These are phyloP conservation scores for Philhelius pedissequus DNA, from an alignment of 2,888 invertebrate species.

Conservation along the genomic window DNA sequence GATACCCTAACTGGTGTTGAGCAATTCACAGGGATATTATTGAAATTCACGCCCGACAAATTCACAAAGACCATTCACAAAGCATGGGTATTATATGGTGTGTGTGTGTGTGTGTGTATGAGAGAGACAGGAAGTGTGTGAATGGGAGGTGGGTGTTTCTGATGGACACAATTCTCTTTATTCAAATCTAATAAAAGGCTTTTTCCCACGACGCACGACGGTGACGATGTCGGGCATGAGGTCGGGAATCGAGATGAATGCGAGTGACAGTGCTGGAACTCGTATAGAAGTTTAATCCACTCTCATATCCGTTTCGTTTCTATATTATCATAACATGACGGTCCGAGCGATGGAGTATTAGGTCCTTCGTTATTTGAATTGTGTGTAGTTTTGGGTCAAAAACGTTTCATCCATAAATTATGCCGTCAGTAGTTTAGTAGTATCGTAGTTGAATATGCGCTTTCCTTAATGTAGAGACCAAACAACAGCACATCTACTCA, in stretches of 20 bases:
- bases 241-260: neutral
- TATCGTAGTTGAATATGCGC: constrained; percentile 30
- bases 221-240: neutral
- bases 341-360: neutral
- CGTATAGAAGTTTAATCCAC: constrained; percentile 23
- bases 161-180: constrained; percentile 51
- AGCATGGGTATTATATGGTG: neutral
- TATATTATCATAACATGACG: neutral
- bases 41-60: constrained; percentile 63
- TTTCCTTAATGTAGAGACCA: neutral
- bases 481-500: constrained; percentile 21
- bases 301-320: constrained; percentile 8
- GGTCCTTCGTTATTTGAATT: constrained; percentile 34
- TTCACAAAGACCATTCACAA: constrained; percentile 48
- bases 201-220: constrained; percentile 4
- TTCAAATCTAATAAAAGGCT: constrained; percentile 65
- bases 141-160: constrained; percentile 1
- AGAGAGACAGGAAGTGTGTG: neutral
- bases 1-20: constrained; percentile 53
- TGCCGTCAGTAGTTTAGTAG: constrained; percentile 34
- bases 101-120: neutral
- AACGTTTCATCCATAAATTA: constrained; percentile 57
- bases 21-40: constrained; percentile 53
- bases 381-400: constrained; percentile 57
- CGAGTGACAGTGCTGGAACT: constrained; percentile 39